Conservation (phyloP, 2,888 invertebrate genomes). For the Phengaris arion region DNA sequence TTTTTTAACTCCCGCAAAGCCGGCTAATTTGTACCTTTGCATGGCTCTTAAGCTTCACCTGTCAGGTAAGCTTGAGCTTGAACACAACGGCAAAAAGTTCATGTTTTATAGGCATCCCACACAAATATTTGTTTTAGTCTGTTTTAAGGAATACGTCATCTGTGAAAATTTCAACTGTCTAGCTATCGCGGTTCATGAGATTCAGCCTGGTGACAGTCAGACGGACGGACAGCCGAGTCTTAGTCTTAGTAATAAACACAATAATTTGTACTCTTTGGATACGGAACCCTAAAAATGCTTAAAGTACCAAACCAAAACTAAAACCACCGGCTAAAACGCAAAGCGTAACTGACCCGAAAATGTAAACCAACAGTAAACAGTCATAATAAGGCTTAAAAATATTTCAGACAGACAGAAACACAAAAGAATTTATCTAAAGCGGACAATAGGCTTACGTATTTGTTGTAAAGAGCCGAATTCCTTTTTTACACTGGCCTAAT, state of each 20-base stretch:
- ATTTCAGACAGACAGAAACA: conserved; percentile 7
- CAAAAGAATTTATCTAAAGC: conserved; percentile 5
- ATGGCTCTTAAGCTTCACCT: too few species aligned
- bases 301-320: not conserved
- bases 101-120: too few species aligned
- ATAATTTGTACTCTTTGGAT: not conserved
- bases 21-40: not conserved
- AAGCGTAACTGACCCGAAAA: conserved; percentile 1
- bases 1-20: not conserved
- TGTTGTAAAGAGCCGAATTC: conserved; percentile 23
- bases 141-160: too few species aligned
- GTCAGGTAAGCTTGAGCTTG: too few species aligned
- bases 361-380: not conserved
- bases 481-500: conserved; percentile 25
- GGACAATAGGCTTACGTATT: conserved; percentile 21
- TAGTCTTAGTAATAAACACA: too few species aligned
- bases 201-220: too few species aligned
- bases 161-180: too few species aligned
- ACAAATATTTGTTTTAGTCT: too few species aligned
- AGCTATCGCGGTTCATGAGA: too few species aligned
- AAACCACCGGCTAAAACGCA: not conserved
- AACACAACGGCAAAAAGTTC: too few species aligned
- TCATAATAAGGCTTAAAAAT: not conserved
- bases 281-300: not conserved
- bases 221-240: too few species aligned